Percentiles rank a stretch among this genome's conserved stretches.
Conservation (phyloP, 2,888 invertebrate genomes). For the Drosophila affinis region DNA sequence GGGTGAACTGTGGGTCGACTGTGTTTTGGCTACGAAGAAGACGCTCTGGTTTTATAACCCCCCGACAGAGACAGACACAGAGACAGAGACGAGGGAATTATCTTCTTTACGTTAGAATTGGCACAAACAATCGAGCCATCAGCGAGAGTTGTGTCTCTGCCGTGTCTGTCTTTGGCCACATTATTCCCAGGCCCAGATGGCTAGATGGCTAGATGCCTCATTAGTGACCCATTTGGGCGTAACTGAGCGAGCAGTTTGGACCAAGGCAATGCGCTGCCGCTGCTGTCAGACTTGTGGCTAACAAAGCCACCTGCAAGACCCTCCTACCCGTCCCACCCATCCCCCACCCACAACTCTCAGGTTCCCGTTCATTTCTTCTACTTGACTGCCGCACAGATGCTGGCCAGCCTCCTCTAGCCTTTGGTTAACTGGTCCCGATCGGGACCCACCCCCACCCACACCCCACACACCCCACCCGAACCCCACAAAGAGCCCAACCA, state of each 20-base stretch:
- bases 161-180: conserved; percentile 11
- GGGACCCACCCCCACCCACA: not conserved
- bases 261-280: conserved; percentile 50
- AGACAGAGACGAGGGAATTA: conserved; percentile 35
- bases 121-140: conserved; percentile 78
- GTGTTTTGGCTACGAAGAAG: conserved; percentile 53
- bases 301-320: conserved; percentile 15
- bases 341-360: not conserved
- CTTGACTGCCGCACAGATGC: conserved; percentile 18
- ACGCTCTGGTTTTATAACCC: conserved; percentile 65
- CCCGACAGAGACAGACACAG: not conserved
- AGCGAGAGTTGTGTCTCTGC: conserved; percentile 40
- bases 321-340: not conserved
- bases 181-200: conserved; percentile 62
- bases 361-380: conserved; percentile 28
- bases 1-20: conserved; percentile 48
- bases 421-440: not conserved
- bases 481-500: not conserved
- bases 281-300: conserved; percentile 15
- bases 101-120: conserved; percentile 77
- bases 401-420: conserved; percentile 1
- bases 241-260: conserved; percentile 67
- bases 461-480: not conserved
- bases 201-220: conserved; percentile 61
- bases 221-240: conserved; percentile 78